Base-by-base conservation (phyloP, 2,888 invertebrate species). In the Yponomeuta plumbellus region DNA sequence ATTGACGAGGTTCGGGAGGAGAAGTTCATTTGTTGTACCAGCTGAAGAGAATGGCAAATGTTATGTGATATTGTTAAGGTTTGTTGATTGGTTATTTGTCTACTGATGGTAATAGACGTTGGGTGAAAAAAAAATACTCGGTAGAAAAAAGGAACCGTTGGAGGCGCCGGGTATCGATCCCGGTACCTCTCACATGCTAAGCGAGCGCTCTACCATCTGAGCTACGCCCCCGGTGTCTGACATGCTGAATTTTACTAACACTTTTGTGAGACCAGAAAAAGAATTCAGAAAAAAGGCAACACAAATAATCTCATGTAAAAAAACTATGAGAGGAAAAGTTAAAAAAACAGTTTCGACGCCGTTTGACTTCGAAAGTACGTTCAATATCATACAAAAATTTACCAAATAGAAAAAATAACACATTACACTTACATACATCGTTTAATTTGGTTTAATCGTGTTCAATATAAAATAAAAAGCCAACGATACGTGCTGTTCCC, bases 1-100 rank as follows among this genome's bases (percentile, higher is more conserved):
- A 97, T 92, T 0, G 98, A 97, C 0, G 97, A 96, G 0, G 98
- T 98, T 71, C 97, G 93, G 11, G 97, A 97, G 21, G 98, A 98
- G 85, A 98, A 98, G 88, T 98, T 98, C 83, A 98, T 94, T 81
- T 95, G 95, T 71, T 97, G 92, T 66, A 96, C 83, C 72, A 96
- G 92, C 95, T 96, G 81, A 17, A 72, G n/a, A 57, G 21, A 70
- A n/a, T 66, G n/a, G 11, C 21, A 26, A 11, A 26, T 65, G 21
- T 57, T 17, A 13, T 52, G 21, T 4, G 62, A 13, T n/a, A n/a
- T n/a, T n/a, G n/a, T n/a, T n/a, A 26, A 4, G 23, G 0, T 59
- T 22, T 59, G 21, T 22, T 34, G 34, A 34, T 5, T 8, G 34
- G 1, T 34, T 17, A 11, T 56, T 20, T 34, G 34, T 26, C 26